Conservation (phyloP, 2,888 invertebrate genomes). For the Fragum sueziense region DNA sequence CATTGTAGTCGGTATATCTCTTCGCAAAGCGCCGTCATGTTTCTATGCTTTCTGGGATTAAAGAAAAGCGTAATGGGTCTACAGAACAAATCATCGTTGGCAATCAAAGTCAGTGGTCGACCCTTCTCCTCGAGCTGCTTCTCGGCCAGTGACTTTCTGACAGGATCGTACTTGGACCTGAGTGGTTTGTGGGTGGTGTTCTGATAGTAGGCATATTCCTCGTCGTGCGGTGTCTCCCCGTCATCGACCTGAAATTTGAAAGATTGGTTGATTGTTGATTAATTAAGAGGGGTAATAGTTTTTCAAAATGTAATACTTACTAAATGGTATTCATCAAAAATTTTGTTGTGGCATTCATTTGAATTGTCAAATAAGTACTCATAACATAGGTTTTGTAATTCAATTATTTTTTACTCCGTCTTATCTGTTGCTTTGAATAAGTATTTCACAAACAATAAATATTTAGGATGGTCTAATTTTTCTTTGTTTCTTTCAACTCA, state of each 20-base stretch:
- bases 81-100: neutral
- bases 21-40: slow-evolving; percentile 19
- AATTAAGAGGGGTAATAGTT: neutral
- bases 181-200: neutral
- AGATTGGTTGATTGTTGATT: no score
- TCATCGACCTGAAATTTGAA: slow-evolving; percentile 26
- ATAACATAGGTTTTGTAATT: no score
- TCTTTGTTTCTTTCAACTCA: no score
- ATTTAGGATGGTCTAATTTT: no score
- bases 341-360: no score
- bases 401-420: no score
- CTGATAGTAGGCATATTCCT: neutral
- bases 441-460: no score
- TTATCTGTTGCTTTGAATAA: no score
- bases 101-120: neutral
- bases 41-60: slow-evolving; percentile 22
- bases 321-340: no score
- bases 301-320: no score
- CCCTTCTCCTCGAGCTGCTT: neutral
- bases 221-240: neutral
- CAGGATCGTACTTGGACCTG: slow-evolving; percentile 17
- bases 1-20: slow-evolving; percentile 11
- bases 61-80: slow-evolving; percentile 19
- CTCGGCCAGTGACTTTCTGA: slow-evolving; percentile 13
- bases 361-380: no score